These are phyloP conservation scores for Calcarius ornatus DNA, from an alignment of 2,113 vertebrate species.

Conservation along the genomic window DNA sequence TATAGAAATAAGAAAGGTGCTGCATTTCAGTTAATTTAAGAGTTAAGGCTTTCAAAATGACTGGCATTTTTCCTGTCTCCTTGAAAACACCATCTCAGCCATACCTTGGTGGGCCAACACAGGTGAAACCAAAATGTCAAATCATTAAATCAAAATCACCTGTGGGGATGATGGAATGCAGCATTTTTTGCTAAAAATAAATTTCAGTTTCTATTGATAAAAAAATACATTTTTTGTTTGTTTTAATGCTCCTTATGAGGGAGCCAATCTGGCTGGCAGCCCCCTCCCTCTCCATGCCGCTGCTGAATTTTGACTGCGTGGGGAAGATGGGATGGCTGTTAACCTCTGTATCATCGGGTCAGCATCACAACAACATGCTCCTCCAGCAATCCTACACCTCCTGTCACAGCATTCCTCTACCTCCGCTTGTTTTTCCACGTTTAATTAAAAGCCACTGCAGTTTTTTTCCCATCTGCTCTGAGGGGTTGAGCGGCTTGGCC, in stretches of 20 bases:
- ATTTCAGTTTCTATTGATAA: neutral
- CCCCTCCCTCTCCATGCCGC: neutral
- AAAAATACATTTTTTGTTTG: neutral
- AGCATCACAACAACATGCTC: constrained; percentile 9
- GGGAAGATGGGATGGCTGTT: neutral
- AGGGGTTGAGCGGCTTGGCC: neutral
- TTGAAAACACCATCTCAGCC: neutral
- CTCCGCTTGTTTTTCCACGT: constrained; percentile 39
- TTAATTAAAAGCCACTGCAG: constrained; percentile 17
- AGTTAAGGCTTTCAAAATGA: neutral
- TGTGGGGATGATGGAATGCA: rapidly evolving
- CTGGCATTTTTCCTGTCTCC: neutral
- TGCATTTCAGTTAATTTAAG: neutral
- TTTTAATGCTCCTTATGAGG: neutral
- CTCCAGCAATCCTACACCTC: constrained; percentile 14
- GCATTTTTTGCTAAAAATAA: neutral
- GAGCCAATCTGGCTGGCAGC: neutral
- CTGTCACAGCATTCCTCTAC: constrained; percentile 29
- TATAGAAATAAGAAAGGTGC: neutral
- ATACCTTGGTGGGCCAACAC: neutral
- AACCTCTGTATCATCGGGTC: neutral
- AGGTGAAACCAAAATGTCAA: neutral
- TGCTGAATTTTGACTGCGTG: neutral
- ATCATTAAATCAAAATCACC: neutral
- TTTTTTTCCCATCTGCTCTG: neutral